These are phyloP conservation scores for Pelodytes ibericus DNA, from an alignment of 2,797 vertebrate genomes.

Conservation along the genomic window DNA sequence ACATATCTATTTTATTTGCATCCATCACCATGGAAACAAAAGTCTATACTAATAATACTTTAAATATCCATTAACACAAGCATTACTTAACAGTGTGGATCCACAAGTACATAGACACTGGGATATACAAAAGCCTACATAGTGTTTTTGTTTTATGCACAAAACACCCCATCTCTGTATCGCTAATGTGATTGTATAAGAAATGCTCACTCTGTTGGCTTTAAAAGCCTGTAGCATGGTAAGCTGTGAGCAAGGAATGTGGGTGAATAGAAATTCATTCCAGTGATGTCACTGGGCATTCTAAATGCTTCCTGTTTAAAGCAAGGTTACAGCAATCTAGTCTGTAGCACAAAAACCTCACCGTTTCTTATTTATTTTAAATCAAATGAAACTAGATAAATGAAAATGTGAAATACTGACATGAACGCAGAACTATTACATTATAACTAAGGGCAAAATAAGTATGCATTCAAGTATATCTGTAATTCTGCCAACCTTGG, in stretches of 20 bases:
- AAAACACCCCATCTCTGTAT: too few species aligned
- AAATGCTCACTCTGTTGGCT: not conserved
- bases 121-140: too few species aligned
- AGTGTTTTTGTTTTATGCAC: too few species aligned
- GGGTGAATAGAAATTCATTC: not conserved
- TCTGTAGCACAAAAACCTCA: not conserved
- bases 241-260: too few species aligned
- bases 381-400: not conserved
- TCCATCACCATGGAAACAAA: conserved; percentile 1
- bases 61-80: too few species aligned
- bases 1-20: not conserved
- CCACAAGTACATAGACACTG: too few species aligned
- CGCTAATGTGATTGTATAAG: not conserved
- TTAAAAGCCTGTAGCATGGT: not conserved
- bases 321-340: not conserved
- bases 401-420: not conserved
- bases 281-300: not conserved
- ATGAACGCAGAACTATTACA: not conserved
- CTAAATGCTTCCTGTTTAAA: not conserved
- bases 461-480: too few species aligned
- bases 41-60: too few species aligned
- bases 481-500: not conserved
- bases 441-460: not conserved
- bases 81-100: too few species aligned
- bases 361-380: not conserved